Conservation (phyloP, 2,888 invertebrate species). For the Latrodectus hesperus region DNA sequence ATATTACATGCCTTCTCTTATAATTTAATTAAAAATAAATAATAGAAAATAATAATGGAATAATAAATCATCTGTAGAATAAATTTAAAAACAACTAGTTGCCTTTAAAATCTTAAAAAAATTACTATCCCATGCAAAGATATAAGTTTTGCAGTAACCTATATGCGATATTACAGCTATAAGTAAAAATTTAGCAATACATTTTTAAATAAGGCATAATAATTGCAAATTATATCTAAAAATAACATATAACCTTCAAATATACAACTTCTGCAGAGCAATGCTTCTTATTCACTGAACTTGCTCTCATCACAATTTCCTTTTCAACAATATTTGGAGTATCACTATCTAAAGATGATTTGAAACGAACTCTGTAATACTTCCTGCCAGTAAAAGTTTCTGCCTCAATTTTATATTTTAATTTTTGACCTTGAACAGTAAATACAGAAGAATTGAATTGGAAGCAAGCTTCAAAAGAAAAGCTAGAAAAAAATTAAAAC, state of each 20-base stretch:
- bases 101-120: too few species aligned
- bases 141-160: too few species aligned
- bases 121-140: too few species aligned
- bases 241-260: conserved; percentile 79
- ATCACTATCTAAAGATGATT: conserved; percentile 75
- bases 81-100: too few species aligned
- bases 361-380: conserved; percentile 83
- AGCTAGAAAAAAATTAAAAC: conserved; percentile 76
- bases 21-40: too few species aligned
- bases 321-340: conserved; percentile 73
- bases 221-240: conserved; percentile 70
- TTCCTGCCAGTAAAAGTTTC: conserved; percentile 81
- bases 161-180: too few species aligned
- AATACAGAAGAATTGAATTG: conserved; percentile 78
- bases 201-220: too few species aligned
- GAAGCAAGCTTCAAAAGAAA: conserved; percentile 89
- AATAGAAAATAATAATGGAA: too few species aligned
- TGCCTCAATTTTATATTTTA: conserved; percentile 87
- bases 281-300: conserved; percentile 75
- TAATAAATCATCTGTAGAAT: too few species aligned
- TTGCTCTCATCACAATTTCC: conserved; percentile 72
- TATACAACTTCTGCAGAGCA: conserved; percentile 88
- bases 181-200: too few species aligned
- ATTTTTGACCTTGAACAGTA: conserved; percentile 75
- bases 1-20: too few species aligned